A percentile compares a stretch with the other conserved stretches of the same genome.
Conservation (phyloP, 2,888 invertebrate genomes). For the Melieria crassipennis region DNA sequence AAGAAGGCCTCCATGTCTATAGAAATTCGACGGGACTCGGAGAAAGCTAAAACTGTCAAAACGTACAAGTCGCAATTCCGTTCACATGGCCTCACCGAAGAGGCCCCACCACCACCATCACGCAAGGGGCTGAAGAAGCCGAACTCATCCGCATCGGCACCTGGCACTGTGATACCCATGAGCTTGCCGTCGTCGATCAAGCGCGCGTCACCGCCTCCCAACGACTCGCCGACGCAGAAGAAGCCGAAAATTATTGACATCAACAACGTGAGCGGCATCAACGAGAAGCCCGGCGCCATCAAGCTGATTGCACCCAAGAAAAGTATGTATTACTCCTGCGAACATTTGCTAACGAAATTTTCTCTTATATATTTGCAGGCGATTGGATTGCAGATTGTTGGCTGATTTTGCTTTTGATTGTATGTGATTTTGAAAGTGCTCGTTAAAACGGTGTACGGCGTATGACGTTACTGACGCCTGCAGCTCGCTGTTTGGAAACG, state of each 20-base stretch:
- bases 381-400: constrained; percentile 30
- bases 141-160: constrained; percentile 61
- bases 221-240: constrained; percentile 74
- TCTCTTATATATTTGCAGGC: constrained; percentile 35
- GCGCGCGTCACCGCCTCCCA: constrained; percentile 57
- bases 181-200: constrained; percentile 48
- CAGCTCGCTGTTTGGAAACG: too few relatives aligned
- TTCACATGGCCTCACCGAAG: constrained; percentile 89
- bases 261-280: constrained; percentile 62
- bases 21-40: constrained; percentile 78
- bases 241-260: constrained; percentile 74
- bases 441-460: constrained; percentile 22
- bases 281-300: constrained; percentile 81
- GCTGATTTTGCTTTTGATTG: constrained; percentile 50
- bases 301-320: constrained; percentile 89
- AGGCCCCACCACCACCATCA: constrained; percentile 85
- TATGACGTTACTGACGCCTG: neutral
- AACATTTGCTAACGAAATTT: constrained; percentile 28
- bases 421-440: constrained; percentile 23
- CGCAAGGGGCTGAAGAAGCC: constrained; percentile 74
- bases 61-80: constrained; percentile 91
- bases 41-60: constrained; percentile 89
- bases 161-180: constrained; percentile 50
- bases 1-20: constrained; percentile 82
- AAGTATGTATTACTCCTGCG: constrained; percentile 77